Evolutionary conservation across 2,797 vertebrate genomes (phyloP).

Genomic region (Cirrhinus molitorella): DNA sequence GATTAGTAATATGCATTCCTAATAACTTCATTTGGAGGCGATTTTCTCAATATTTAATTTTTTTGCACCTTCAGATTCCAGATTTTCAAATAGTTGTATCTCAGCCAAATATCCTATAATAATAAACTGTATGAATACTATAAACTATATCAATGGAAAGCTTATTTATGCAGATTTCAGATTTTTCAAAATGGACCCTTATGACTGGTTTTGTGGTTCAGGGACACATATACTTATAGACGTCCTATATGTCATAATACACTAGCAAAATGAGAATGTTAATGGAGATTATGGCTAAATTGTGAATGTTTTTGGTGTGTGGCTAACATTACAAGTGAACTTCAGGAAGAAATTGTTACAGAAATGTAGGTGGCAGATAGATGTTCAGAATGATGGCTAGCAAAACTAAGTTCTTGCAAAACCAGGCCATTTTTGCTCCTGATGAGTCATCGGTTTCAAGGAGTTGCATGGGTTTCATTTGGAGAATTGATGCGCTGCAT

Average conservation of each 20-base stretch:
- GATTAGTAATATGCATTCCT: too few species aligned
- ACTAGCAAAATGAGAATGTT: neutral
- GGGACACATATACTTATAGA: neutral
- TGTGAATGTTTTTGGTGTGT: neutral
- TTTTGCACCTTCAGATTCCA: too few species aligned
- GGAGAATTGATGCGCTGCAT: constrained; percentile 19
- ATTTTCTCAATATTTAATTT: too few species aligned
- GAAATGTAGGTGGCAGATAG: neutral
- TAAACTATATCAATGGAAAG: too few species aligned
- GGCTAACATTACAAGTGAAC: neutral
- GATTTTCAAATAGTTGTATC: too few species aligned
- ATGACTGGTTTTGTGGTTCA: too few species aligned
- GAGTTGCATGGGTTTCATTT: constrained; percentile 37
- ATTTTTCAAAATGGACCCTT: too few species aligned
- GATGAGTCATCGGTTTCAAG: constrained; percentile 26
- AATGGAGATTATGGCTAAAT: neutral
- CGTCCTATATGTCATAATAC: neutral
- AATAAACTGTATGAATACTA: too few species aligned
- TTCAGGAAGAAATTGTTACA: neutral
- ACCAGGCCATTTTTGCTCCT: neutral
- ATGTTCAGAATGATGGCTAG: constrained; percentile 15
- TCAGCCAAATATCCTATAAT: too few species aligned
- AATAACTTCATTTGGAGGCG: too few species aligned
- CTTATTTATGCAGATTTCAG: too few species aligned
- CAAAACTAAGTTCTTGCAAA: neutral